A percentile compares a stretch with the other conserved stretches of the same genome.
Conservation (phyloP, 1,140 invertebrate species). For the Hycleus phaleratus region DNA sequence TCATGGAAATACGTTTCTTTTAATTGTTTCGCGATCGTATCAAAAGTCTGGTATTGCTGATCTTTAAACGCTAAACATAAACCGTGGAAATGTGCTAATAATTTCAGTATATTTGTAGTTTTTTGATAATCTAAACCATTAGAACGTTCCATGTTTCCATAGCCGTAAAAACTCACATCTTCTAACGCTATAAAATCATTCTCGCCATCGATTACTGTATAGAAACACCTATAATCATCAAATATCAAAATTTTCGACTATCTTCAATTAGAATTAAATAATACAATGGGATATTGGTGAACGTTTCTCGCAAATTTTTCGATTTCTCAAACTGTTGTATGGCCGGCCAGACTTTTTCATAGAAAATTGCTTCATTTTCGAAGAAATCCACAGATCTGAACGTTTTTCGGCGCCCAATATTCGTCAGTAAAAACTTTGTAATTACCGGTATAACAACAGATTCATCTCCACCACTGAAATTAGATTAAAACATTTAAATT, state of each 20-base stretch:
- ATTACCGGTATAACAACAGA: conserved; percentile 44
- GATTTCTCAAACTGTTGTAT: conserved; percentile 46
- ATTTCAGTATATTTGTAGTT: conserved; percentile 47
- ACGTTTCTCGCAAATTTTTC: conserved; percentile 44
- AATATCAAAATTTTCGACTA: not conserved
- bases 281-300: conserved; percentile 43
- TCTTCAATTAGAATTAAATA: not conserved
- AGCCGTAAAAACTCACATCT: conserved; percentile 52
- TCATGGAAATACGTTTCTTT: conserved; percentile 53
- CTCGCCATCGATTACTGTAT: conserved; percentile 47
- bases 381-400: conserved; percentile 61
- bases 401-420: conserved; percentile 51
- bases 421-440: conserved; percentile 56
- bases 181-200: conserved; percentile 60
- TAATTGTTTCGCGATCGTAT: conserved; percentile 34
- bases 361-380: conserved; percentile 58
- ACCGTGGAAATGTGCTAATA: conserved; percentile 60
- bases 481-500: not conserved
- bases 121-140: conserved; percentile 46
- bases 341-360: conserved; percentile 45
- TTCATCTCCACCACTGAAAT: conserved; percentile 27
- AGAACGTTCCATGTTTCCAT: conserved; percentile 43
- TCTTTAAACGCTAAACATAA: conserved; percentile 60
- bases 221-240: conserved; percentile 45
- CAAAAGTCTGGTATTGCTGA: conserved; percentile 50